phyloP scores from a whole-genome alignment of 2,797 vertebrate genomes.

The Psittacula echo region DNA sequence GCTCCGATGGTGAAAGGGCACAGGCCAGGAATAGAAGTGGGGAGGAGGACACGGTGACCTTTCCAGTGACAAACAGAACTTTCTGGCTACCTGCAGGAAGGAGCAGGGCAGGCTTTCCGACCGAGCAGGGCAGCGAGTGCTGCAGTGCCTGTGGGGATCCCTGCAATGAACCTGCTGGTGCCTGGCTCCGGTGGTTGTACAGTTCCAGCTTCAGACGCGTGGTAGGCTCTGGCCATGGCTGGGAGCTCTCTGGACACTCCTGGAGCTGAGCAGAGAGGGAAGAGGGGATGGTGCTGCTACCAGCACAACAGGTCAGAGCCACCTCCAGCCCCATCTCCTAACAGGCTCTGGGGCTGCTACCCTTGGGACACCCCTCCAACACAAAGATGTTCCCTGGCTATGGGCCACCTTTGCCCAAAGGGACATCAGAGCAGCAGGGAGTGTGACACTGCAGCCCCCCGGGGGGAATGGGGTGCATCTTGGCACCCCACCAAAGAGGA shows the following conservation, averaged over 20 bases:
- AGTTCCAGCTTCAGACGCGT: fast-evolving
- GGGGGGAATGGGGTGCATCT: fast-evolving
- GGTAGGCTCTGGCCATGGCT: fast-evolving
- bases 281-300: not conserved
- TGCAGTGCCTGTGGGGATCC: not conserved
- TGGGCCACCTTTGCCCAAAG: not conserved
- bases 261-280: not conserved
- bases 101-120: constrained; percentile 1
- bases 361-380: not conserved
- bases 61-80: constrained; percentile 55
- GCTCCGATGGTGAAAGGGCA: constrained; percentile 47
- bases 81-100: constrained; percentile 50
- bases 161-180: not conserved
- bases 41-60: constrained; percentile 59
- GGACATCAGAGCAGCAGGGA: not conserved
- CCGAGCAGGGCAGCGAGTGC: not conserved
- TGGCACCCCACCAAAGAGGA: not conserved
- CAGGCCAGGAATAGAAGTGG: constrained; percentile 32
- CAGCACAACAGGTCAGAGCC: not conserved
- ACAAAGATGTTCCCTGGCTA: fast-evolving
- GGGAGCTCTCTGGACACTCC: not conserved
- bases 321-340: fast-evolving
- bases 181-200: fast-evolving
- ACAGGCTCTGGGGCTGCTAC: not conserved
- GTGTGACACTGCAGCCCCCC: fast-evolving